phyloP scores from a whole-genome alignment of 2,888 invertebrate genomes.

The Himalopsyche kuldschensis region DNA sequence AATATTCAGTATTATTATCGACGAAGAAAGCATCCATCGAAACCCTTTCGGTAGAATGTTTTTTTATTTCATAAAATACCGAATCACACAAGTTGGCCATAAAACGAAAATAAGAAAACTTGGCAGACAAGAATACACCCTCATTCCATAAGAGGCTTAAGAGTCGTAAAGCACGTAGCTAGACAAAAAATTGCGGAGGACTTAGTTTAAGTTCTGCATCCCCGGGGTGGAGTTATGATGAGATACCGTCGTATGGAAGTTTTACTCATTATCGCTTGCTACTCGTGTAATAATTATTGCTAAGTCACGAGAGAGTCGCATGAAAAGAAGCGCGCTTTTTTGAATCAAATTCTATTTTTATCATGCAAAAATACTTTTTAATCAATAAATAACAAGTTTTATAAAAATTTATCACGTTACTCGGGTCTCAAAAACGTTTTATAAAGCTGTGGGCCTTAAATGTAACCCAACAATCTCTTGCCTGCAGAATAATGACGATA shows the following conservation, averaged over 20 bases:
- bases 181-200: constrained; percentile 17
- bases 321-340: not conserved
- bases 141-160: constrained; percentile 20
- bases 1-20: constrained; percentile 28
- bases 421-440: too few species aligned
- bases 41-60: constrained; percentile 2
- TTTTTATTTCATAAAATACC: constrained; percentile 24
- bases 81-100: constrained; percentile 37
- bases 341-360: too few species aligned
- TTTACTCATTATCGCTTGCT: constrained; percentile 21
- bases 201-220: constrained; percentile 8
- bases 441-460: too few species aligned
- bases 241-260: not conserved
- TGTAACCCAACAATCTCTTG: too few species aligned
- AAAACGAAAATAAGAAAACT: constrained; percentile 36
- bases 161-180: constrained; percentile 23
- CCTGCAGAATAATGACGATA: too few species aligned
- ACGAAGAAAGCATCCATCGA: constrained; percentile 8
- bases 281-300: not conserved
- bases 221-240: not conserved
- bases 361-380: too few species aligned
- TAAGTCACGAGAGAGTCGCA: not conserved
- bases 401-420: too few species aligned
- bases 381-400: too few species aligned
- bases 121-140: constrained; percentile 28